Percentiles rank a stretch among this genome's conserved stretches.
Conservation (phyloP, 2,888 invertebrate genomes). For the Napeogenes inachia region DNA sequence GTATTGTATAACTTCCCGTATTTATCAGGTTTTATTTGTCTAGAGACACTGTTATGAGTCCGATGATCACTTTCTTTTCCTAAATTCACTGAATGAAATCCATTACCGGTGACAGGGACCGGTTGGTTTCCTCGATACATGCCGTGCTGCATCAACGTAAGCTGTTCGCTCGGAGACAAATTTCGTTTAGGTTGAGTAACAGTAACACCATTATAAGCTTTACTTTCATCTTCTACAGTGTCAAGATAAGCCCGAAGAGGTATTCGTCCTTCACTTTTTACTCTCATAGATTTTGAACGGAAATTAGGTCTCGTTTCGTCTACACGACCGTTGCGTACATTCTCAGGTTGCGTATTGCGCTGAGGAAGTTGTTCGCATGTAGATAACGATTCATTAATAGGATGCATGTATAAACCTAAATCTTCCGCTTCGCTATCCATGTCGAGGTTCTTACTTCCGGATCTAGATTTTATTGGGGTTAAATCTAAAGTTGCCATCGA, state of each 20-base stretch:
- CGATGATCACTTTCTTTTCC: constrained; percentile 70
- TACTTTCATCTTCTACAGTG: constrained; percentile 48
- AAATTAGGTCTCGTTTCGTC: constrained; percentile 68
- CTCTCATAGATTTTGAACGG: constrained; percentile 74
- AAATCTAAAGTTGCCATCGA: constrained; percentile 71
- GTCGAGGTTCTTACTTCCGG: constrained; percentile 55
- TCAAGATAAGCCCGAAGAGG: constrained; percentile 67
- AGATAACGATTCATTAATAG: constrained; percentile 66
- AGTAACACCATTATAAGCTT: constrained; percentile 63
- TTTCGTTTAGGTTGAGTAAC: constrained; percentile 75
- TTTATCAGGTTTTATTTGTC: constrained; percentile 69
- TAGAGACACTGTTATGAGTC: constrained; percentile 64
- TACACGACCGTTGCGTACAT: constrained; percentile 63
- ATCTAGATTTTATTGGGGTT: constrained; percentile 59
- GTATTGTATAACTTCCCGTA: constrained; percentile 70
- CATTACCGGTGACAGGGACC: constrained; percentile 49
- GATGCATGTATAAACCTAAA: constrained; percentile 68
- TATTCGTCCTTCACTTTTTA: constrained; percentile 71
- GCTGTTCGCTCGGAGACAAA: constrained; percentile 72
- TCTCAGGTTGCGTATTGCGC: constrained; percentile 59
- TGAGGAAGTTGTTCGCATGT: constrained; percentile 69
- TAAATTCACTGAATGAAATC: constrained; percentile 55
- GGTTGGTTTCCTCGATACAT: constrained; percentile 61
- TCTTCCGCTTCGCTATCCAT: constrained; percentile 66
- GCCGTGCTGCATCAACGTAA: constrained; percentile 71